Percentiles rank a stretch among this genome's conserved stretches.
Conservation (phyloP, 2,888 invertebrate genomes). For the Diaphora mendica region DNA sequence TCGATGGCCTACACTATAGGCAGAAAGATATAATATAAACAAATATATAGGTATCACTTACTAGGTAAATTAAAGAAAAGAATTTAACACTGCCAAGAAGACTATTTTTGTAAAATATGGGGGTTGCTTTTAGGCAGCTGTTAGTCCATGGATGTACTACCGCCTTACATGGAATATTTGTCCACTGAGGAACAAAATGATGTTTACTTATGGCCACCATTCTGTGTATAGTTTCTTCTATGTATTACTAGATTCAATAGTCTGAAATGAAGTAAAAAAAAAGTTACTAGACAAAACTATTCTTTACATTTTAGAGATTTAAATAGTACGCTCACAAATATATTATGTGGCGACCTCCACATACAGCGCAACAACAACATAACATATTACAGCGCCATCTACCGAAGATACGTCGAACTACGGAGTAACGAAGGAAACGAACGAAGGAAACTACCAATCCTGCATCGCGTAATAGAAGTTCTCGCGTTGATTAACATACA, state of each 20-base stretch:
- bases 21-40: too few relatives aligned
- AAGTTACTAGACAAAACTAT: not conserved
- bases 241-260: not conserved
- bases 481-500: too few relatives aligned
- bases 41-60: constrained; percentile 52
- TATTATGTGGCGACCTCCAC: too few relatives aligned
- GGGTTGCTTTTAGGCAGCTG: constrained; percentile 61
- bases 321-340: not conserved
- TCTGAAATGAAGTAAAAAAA: constrained; percentile 12
- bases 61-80: constrained; percentile 76
- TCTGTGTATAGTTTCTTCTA: constrained; percentile 25
- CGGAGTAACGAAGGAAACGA: too few relatives aligned
- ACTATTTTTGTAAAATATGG: constrained; percentile 58
- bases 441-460: too few relatives aligned
- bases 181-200: constrained; percentile 68
- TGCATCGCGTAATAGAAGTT: too few relatives aligned
- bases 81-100: constrained; percentile 78
- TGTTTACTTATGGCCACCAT: constrained; percentile 81
- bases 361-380: too few relatives aligned
- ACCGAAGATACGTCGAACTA: too few relatives aligned
- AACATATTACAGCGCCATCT: too few relatives aligned
- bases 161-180: constrained; percentile 63
- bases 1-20: too few relatives aligned
- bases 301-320: too few relatives aligned
- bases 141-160: constrained; percentile 78